Base-by-base conservation (phyloP, 2,113 vertebrate genomes). In the Nannobrachium achirus region DNA sequence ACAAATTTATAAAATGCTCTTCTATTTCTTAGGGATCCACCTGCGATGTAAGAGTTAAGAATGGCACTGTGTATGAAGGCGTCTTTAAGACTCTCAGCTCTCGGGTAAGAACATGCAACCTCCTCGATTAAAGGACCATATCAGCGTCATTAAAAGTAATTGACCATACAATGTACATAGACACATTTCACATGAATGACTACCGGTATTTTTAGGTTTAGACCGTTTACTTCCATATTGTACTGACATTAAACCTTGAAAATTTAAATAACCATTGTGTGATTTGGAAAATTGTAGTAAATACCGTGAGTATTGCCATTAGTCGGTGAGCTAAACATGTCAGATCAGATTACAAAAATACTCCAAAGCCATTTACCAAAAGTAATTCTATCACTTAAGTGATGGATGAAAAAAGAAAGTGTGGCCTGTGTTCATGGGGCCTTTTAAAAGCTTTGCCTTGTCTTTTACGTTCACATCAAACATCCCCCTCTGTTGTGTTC, bases 51-150 rank as follows among this genome's bases (percentile, higher is more conserved):
- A 93, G 92, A 72, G 95, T 97, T 83, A 96, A 95, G 88, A 97
- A 95, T 71, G 96, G 95, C 49, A 94, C 79, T 56, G 86, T 93
- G n/a, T 97, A 94, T 63, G 94, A 96, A 82, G 95, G 95, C 56
- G 93, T 97, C 66, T 97, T 97, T 76, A 97, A 96, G 86, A 97
- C 96, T 0, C 84, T 97, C 64, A 96, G 96, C 81, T 96, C 96
- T 63, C 92, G 94, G 92, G 96, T 97, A 83, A 93, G 89, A 73
- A 63, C 15, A 16, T 41, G 4, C 25, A 33, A 33, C 25, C 25
- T 33, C 25, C 25, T 33, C 3, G 25, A 33, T 33, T 33, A 33
- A 33, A 33, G 25, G 25, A 33, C 25, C 25, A 33, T 33, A 33
- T 33, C 25, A 4, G 25, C 25, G 6, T 33, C 25, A 33, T 4